These are phyloP conservation scores for Ichneumon xanthorius DNA, from an alignment of 2,888 invertebrate genomes.

Conservation along the genomic window DNA sequence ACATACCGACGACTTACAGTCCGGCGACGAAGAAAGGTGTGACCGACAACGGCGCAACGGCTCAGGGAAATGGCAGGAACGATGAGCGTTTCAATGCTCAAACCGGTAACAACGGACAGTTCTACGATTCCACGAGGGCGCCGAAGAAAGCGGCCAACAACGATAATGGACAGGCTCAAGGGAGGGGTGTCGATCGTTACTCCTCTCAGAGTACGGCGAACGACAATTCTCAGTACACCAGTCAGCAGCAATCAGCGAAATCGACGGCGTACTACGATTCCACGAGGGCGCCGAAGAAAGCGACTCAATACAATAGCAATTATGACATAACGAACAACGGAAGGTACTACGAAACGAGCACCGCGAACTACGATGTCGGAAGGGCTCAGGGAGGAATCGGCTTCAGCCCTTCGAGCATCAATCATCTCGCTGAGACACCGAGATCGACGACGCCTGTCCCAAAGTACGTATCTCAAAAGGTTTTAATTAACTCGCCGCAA, in stretches of 20 bases:
- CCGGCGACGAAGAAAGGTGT: conserved; percentile 78
- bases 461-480: conserved; percentile 72
- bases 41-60: conserved; percentile 37
- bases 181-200: conserved; percentile 60
- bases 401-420: conserved; percentile 83
- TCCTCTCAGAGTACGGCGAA: conserved; percentile 64
- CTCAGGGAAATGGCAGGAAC: conserved; percentile 37
- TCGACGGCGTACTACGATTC: conserved; percentile 77
- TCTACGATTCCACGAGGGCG: conserved; percentile 76
- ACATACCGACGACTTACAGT: conserved; percentile 85
- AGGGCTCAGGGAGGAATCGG: conserved; percentile 80
- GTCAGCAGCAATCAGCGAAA: conserved; percentile 68
- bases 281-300: conserved; percentile 80
- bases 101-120: conserved; percentile 71
- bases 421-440: conserved; percentile 81
- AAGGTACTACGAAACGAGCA: conserved; percentile 81
- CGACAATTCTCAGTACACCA: conserved; percentile 76
- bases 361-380: conserved; percentile 77
- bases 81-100: conserved; percentile 56
- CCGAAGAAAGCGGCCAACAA: conserved; percentile 74
- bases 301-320: conserved; percentile 77
- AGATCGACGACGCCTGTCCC: conserved; percentile 81
- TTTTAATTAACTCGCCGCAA: not conserved
- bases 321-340: conserved; percentile 75
- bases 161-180: conserved; percentile 44